phyloP scores from a whole-genome alignment of 30 jellyfish, hydroid and myxozoan species.

The Cassiopea andromeda region DNA sequence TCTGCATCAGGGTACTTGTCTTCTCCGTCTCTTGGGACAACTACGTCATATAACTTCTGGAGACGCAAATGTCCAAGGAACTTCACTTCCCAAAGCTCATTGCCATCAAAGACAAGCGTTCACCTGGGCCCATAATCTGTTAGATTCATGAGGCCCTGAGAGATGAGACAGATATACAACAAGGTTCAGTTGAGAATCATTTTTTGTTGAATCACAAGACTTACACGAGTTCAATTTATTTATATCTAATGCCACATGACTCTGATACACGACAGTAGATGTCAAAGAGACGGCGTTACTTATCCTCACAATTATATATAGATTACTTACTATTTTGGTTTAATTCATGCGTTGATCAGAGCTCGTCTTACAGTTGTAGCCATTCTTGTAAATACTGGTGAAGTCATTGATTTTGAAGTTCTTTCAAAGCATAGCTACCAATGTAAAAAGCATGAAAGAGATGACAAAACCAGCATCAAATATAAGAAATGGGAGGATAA shows the following conservation, averaged over 20 bases:
- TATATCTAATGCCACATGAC: not conserved
- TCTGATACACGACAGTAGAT: not conserved
- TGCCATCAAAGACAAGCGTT: conserved; percentile 31
- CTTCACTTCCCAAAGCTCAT: conserved; percentile 50
- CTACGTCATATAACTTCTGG: conserved; percentile 5
- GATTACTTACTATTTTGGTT: not conserved
- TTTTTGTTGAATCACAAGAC: not conserved
- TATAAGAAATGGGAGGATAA: not conserved
- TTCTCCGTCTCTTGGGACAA: conserved; percentile 9
- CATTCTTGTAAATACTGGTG: conserved; percentile 2
- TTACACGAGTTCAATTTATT: not conserved
- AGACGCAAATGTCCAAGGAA: conserved; percentile 24
- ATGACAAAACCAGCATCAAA: not conserved
- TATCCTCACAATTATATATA: not conserved
- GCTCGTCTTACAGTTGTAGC: not conserved
- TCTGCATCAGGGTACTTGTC: not conserved
- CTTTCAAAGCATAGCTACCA: not conserved
- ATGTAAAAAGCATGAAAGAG: not conserved
- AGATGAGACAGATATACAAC: not conserved
- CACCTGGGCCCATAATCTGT: conserved; percentile 65
- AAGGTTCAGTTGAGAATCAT: not conserved
- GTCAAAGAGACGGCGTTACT: not conserved
- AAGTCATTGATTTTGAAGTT: conserved; percentile 13
- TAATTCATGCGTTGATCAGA: not conserved
- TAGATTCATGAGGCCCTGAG: not conserved